A percentile compares a stretch with the other conserved stretches of the same genome.
Conservation (phyloP, 2,113 vertebrate genomes). For the Galemys pyrenaicus region DNA sequence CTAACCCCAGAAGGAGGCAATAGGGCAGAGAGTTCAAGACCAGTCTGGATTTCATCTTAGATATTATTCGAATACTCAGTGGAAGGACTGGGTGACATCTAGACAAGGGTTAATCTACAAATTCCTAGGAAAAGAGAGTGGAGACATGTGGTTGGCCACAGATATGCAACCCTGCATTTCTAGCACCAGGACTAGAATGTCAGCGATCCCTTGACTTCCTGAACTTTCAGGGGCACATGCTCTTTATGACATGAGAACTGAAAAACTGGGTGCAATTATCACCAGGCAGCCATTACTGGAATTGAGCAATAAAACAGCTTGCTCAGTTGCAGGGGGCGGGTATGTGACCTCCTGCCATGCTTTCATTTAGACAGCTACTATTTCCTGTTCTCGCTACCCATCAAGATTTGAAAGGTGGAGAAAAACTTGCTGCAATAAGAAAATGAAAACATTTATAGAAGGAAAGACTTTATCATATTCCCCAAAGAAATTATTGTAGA, state of each 20-base stretch:
- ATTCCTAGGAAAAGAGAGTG: not conserved
- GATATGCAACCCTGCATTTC: not conserved
- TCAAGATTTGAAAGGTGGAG: not conserved
- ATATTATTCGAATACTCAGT: not conserved
- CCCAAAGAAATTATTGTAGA: not conserved
- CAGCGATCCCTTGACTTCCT: not conserved
- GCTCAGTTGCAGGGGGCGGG: not conserved
- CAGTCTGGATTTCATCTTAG: not conserved
- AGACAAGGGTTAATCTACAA: not conserved
- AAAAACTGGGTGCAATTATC: not conserved
- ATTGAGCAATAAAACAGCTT: not conserved
- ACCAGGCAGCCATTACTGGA: not conserved
- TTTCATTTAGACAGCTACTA: not conserved
- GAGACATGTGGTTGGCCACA: not conserved
- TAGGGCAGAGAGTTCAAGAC: not conserved
- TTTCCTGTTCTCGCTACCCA: not conserved
- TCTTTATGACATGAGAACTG: not conserved
- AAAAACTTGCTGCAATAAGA: not conserved
- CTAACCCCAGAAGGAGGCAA: not conserved
- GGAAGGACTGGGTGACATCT: not conserved
- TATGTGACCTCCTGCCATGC: fast-evolving
- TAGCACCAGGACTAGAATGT: not conserved
- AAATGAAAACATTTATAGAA: not conserved
- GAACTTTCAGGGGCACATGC: not conserved
- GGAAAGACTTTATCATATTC: not conserved